phyloP scores from a whole-genome alignment of 2,113 vertebrate genomes.

The Perccottus glenii region DNA sequence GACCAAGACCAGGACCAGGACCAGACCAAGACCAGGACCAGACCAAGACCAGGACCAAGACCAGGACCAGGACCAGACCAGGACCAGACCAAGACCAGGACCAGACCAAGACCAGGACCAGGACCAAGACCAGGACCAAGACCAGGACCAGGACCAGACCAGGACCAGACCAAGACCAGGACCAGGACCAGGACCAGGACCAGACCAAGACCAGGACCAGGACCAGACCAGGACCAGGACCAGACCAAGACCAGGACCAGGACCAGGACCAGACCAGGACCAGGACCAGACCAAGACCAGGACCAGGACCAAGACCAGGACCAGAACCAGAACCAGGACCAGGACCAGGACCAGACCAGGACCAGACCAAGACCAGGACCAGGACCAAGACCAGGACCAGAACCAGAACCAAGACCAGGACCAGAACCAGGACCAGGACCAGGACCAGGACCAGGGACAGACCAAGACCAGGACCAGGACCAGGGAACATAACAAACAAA shows the following conservation, averaged over 20 bases:
- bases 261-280: no score
- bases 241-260: not conserved
- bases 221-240: not conserved
- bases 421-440: not conserved
- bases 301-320: not conserved
- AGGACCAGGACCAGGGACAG: not conserved
- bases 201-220: not conserved
- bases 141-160: not conserved
- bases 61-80: not conserved
- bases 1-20: not conserved
- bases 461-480: not conserved
- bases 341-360: not conserved
- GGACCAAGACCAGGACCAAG: not conserved
- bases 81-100: not conserved
- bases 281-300: slow-evolving; percentile 55
- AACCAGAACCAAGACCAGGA: not conserved
- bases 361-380: slow-evolving; percentile 59
- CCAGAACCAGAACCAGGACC: no score
- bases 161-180: not conserved
- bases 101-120: no score
- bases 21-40: not conserved
- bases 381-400: no score
- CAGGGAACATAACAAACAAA: no score
- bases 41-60: no score
- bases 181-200: slow-evolving; percentile 55